Percentiles rank a stretch among this genome's conserved stretches.
These are phyloP conservation scores for Zaprionus davidi DNA, from an alignment of 1,140 invertebrate species.

Conservation along the genomic window DNA sequence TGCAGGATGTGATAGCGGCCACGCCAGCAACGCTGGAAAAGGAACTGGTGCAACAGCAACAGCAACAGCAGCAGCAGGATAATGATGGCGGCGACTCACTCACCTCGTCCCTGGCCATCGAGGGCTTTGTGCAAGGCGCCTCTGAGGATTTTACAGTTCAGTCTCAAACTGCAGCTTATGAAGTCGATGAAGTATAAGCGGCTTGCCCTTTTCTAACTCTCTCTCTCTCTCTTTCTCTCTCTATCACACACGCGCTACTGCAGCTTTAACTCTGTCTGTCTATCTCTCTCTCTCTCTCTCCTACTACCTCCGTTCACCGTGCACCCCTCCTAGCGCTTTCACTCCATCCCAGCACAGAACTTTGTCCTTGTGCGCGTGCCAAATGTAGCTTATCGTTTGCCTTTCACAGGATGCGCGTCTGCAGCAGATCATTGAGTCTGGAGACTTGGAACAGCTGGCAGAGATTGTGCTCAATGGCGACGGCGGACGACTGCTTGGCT, in stretches of 20 bases:
- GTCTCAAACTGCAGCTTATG: conserved; percentile 84
- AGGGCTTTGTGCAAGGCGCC: conserved; percentile 87
- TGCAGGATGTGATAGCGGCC: conserved; percentile 66
- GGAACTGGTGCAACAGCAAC: conserved; percentile 15
- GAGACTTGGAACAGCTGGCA: conserved; percentile 95
- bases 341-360: conserved; percentile 24
- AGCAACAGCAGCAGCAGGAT: conserved; percentile 53
- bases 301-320: not conserved
- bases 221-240: not conserved
- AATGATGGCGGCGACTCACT: conserved; percentile 74
- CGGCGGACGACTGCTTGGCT: conserved; percentile 90
- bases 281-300: not conserved
- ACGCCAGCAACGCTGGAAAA: conserved; percentile 2
- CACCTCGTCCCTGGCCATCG: conserved; percentile 85
- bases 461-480: conserved; percentile 94
- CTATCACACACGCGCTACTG: not conserved
- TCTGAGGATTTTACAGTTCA: conserved; percentile 85
- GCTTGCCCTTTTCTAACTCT: conserved; percentile 48
- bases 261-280: conserved; percentile 2
- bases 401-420: conserved; percentile 86
- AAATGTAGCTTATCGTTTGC: conserved; percentile 18
- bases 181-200: conserved; percentile 83
- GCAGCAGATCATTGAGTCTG: conserved; percentile 88
- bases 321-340: conserved; percentile 22
- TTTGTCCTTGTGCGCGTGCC: not conserved